Evolutionary conservation across 2,113 vertebrate genomes (phyloP).

Genomic region (Serinus canaria): DNA sequence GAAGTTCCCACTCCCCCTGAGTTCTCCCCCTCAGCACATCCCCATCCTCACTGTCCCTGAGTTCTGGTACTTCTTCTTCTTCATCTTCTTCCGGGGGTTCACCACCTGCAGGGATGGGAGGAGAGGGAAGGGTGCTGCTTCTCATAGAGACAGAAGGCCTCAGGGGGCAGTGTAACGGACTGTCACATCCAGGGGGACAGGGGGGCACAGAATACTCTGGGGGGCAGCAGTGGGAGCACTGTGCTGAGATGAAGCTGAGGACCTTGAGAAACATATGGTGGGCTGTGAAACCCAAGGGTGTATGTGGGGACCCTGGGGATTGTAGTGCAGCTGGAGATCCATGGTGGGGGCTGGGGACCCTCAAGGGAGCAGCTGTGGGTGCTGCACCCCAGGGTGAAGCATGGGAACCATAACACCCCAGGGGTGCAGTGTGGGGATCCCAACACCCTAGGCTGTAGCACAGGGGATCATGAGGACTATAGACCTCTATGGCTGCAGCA

Average conservation of each 20-base stretch:
- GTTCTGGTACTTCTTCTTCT: conserved; percentile 96
- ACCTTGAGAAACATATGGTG: neutral
- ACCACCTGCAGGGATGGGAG: conserved; percentile 76
- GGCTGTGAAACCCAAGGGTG: neutral
- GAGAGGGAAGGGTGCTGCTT: neutral
- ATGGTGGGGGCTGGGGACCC: neutral
- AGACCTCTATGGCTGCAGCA: neutral
- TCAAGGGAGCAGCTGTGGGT: neutral
- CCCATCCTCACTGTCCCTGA: conserved; percentile 86
- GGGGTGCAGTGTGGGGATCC: neutral
- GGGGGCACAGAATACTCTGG: neutral
- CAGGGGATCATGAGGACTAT: neutral
- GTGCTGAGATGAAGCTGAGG: neutral
- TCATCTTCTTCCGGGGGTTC: conserved; percentile 95
- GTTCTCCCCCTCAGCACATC: accelerated
- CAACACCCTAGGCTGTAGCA: neutral
- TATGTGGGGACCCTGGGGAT: neutral
- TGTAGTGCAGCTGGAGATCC: neutral
- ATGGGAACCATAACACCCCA: neutral
- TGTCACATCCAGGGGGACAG: neutral
- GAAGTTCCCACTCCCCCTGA: too few species aligned
- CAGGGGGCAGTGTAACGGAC: neutral
- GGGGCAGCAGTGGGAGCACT: neutral
- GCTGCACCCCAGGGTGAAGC: neutral
- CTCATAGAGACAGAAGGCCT: too few species aligned